phyloP scores from a whole-genome alignment of 2,797 vertebrate genomes.

The Oceanodroma leucorhoa region DNA sequence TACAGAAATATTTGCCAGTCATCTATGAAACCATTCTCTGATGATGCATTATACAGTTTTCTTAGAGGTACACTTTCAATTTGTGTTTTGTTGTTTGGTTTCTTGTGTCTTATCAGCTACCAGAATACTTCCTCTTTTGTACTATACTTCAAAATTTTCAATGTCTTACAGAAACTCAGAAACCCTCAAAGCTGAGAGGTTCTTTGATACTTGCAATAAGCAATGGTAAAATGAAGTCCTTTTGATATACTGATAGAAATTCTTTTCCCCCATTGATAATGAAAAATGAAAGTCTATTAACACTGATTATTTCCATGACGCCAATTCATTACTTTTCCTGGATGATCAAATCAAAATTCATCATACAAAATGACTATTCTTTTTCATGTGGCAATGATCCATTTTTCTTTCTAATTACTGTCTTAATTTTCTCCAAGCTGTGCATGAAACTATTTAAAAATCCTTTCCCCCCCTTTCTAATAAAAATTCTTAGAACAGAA shows the following conservation, averaged over 20 bases:
- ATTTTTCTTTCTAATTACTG: constrained; percentile 64
- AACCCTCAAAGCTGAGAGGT: neutral
- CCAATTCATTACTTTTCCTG: constrained; percentile 56
- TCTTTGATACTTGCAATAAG: neutral
- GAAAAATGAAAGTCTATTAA: constrained; percentile 63
- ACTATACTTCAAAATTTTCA: neutral
- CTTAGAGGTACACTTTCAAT: neutral
- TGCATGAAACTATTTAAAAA: neutral
- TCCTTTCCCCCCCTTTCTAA: neutral
- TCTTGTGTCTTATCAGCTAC: neutral
- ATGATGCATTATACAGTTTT: neutral
- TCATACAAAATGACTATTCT: constrained; percentile 46
- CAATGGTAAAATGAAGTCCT: neutral
- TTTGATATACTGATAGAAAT: constrained; percentile 35
- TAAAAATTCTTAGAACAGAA: neutral
- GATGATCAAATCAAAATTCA: constrained; percentile 68
- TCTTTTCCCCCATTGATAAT: constrained; percentile 32
- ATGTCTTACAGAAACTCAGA: neutral
- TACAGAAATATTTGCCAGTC: neutral
- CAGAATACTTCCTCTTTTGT: neutral
- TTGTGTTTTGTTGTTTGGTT: neutral
- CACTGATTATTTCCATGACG: constrained; percentile 36
- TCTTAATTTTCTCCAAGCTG: constrained; percentile 39
- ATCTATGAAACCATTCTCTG: neutral
- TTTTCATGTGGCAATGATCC: constrained; percentile 46